Evolutionary conservation across 2,113 vertebrate genomes (phyloP).

Genomic region (Hippocampus comes): DNA sequence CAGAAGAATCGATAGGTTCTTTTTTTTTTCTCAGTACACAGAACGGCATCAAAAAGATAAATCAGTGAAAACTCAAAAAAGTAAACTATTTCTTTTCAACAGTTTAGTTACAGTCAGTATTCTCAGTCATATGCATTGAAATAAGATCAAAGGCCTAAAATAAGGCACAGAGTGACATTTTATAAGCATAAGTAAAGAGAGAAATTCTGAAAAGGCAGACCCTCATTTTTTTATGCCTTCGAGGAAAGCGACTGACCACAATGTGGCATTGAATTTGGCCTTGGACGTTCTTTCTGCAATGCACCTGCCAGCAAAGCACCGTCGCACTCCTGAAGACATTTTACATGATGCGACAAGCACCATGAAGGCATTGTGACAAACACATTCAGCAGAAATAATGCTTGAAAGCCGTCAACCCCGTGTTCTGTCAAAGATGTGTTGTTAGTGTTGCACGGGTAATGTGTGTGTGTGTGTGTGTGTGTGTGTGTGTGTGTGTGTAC

Average conservation of each 20-base stretch:
- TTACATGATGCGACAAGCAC: conserved; percentile 1
- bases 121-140: background rate
- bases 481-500: background rate
- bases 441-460: conserved; percentile 11
- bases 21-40: too few relatives aligned
- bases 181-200: too few relatives aligned
- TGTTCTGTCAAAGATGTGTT: background rate
- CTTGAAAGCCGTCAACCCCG: conserved; percentile 2
- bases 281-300: background rate
- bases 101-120: background rate
- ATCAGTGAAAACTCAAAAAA: too few relatives aligned
- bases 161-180: too few relatives aligned
- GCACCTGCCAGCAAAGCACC: background rate
- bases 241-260: background rate
- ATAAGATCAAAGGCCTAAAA: background rate
- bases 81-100: too few relatives aligned
- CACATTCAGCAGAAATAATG: conserved; percentile 2
- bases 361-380: background rate
- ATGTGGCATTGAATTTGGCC: background rate
- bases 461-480: conserved; percentile 8
- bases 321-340: background rate
- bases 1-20: background rate
- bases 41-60: too few relatives aligned
- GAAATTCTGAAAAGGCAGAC: too few relatives aligned
- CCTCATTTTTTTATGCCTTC: too few relatives aligned